Evolutionary conservation across 2,113 vertebrate genomes (phyloP), one percentile per base, ranked within the genome.

Genomic region (Cygnus buccinator): DNA sequence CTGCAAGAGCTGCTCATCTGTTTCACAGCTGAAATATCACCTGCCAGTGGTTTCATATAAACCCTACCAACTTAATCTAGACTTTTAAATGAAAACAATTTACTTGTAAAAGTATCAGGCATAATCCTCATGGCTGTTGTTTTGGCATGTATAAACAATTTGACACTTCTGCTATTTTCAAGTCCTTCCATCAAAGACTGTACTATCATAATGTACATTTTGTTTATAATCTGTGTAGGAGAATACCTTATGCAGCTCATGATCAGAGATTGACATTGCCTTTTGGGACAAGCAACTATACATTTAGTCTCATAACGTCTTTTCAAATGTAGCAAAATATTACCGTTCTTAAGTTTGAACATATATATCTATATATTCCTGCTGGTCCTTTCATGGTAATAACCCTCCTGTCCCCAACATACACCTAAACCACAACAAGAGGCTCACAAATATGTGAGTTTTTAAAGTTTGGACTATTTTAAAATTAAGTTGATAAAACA

Each of bases 21-120:
- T 74, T 84, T 77, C 55, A 77, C 73, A 71, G 33, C 37, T 74
- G 68, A 70, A 81, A 73, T 54, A 87, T 35, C 73, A 58, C 57
- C 28, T 90, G 58, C 20, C 22, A 65, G 11, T 19, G 31, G 35
- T 57, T 86, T 76, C 58, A 52, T 39, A 85, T 63, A 85, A 85
- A 55, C 23, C 12, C 11, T 54, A 35, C 3, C 28, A 58, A 10
- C 12, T 57, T 29, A 41, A 81, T 77, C 74, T 0, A 0, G 21
- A 63, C 10, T 80, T 33, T 44, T 3, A 74, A 62, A 6, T 9
- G 21, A 63, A 58, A 23, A 41, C 2, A 5, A 55, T 58, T 68
- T 57, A 46, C 54, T 43, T 48, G 17, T 61, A 29, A 58, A 79
- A 44, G 17, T 1, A 43, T 1, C 44, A 58, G 44, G 18, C 54